A percentile compares a stretch with the other conserved stretches of the same genome.
Conservation (phyloP, 2,888 invertebrate species). For the Euplagia quadripunctaria region DNA sequence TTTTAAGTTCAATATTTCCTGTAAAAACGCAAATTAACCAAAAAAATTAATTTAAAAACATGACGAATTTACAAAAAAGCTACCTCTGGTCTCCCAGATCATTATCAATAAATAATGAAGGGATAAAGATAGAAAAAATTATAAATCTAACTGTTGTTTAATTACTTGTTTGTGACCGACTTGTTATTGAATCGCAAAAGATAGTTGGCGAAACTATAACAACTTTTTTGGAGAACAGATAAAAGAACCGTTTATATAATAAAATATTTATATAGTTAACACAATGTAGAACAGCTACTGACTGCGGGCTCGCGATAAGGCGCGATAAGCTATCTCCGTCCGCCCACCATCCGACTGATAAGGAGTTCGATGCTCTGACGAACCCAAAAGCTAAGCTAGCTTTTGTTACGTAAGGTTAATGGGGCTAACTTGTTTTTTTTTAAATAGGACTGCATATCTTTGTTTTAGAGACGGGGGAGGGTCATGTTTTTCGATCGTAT, state of each 20-base stretch:
- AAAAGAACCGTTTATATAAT: neutral
- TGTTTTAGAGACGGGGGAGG: neutral
- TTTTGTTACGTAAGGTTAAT: slow-evolving; percentile 13
- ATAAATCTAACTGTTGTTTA: too few species aligned
- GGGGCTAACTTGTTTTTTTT: neutral
- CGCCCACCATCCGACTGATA: slow-evolving; percentile 72
- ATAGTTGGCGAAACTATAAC: neutral
- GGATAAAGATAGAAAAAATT: too few species aligned
- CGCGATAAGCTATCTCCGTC: slow-evolving; percentile 68
- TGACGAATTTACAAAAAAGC: too few species aligned
- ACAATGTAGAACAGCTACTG: slow-evolving; percentile 34
- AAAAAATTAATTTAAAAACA: too few species aligned
- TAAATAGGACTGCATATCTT: neutral
- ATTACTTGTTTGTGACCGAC: too few species aligned
- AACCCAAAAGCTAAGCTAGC: slow-evolving; percentile 45
- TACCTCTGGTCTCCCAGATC: too few species aligned
- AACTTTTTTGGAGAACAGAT: neutral
- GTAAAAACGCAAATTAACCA: too few species aligned
- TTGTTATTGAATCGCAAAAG: neutral
- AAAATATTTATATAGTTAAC: slow-evolving; percentile 9
- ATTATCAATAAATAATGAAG: too few species aligned
- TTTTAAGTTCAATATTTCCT: too few species aligned
- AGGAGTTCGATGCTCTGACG: slow-evolving; percentile 60
- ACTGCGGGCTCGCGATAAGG: slow-evolving; percentile 48
- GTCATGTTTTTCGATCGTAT: neutral